A percentile compares a stretch with the other conserved stretches of the same genome.
These are phyloP conservation scores for Xylophagus ater DNA, from an alignment of 2,888 invertebrate genomes.

Conservation along the genomic window DNA sequence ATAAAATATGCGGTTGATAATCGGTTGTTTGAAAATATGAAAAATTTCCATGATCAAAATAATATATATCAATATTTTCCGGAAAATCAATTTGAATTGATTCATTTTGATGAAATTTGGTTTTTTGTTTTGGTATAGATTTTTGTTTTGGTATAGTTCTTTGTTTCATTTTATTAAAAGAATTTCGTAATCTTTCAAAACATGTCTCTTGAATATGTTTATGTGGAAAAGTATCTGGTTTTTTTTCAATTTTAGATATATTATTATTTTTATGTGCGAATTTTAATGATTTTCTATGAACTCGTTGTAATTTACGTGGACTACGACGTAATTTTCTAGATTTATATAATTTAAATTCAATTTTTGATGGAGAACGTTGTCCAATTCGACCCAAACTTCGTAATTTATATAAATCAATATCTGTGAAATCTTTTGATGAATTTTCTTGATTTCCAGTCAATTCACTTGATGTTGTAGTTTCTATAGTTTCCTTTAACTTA, in stretches of 20 bases:
- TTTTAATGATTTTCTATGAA: background rate
- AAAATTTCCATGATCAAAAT: slow-evolving; percentile 56
- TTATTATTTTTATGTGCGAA: background rate
- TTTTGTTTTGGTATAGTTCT: background rate
- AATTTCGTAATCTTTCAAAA: background rate
- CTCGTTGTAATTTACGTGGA: background rate
- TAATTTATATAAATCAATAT: slow-evolving; percentile 2
- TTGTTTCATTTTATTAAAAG: slow-evolving; percentile 4
- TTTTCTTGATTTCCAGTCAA: too few species aligned
- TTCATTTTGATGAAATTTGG: background rate
- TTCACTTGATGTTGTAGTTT: too few species aligned
- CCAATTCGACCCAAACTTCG: background rate
- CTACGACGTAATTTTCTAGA: background rate
- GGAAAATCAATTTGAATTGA: background rate
- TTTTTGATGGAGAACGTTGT: slow-evolving; percentile 2
- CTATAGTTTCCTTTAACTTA: too few species aligned
- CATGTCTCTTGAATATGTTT: background rate
- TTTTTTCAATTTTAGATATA: background rate
- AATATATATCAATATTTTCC: slow-evolving; percentile 48
- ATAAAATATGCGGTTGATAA: slow-evolving; percentile 45
- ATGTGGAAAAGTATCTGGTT: background rate
- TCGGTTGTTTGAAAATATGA: slow-evolving; percentile 54
- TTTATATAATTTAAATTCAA: slow-evolving; percentile 5
- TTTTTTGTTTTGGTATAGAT: background rate
- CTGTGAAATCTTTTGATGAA: background rate